Conservation (phyloP, 2,113 vertebrate species). For the Ariopsis seemanni region DNA sequence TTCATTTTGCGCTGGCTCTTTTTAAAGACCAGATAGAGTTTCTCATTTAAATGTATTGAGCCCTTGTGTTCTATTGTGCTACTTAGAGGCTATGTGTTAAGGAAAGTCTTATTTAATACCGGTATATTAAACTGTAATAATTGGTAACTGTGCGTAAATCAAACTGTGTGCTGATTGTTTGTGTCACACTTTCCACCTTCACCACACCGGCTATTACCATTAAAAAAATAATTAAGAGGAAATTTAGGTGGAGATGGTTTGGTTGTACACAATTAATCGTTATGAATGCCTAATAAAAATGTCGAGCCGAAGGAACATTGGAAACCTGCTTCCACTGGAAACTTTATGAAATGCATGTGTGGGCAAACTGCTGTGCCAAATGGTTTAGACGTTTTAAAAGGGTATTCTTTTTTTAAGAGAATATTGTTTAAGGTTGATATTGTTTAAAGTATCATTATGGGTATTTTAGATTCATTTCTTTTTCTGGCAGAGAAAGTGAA, state of each 20-base stretch:
- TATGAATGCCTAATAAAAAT: conserved; percentile 37
- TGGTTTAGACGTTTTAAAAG: background rate
- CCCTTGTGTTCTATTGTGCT: background rate
- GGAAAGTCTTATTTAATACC: background rate
- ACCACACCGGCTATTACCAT: background rate
- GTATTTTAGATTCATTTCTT: background rate
- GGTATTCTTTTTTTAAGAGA: background rate
- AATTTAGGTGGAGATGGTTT: conserved; percentile 22
- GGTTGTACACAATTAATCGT: conserved; percentile 31
- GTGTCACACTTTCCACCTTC: conserved; percentile 42
- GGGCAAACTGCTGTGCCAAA: background rate
- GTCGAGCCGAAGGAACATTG: conserved; percentile 13
- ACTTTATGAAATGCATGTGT: conserved; percentile 20
- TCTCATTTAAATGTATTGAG: background rate
- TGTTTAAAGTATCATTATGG: background rate
- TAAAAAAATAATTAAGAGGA: conserved; percentile 34
- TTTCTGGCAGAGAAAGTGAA: conserved; percentile 3
- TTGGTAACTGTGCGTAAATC: conserved; percentile 15
- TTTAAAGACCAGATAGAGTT: background rate
- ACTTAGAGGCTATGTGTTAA: background rate
- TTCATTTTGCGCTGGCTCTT: background rate
- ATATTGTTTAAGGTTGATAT: background rate
- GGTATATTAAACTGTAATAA: background rate
- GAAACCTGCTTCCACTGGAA: conserved; percentile 19
- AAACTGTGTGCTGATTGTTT: conserved; percentile 14